Conservation (phyloP, 92 coral and sea anemone species). For the Heliopora coerulea region DNA sequence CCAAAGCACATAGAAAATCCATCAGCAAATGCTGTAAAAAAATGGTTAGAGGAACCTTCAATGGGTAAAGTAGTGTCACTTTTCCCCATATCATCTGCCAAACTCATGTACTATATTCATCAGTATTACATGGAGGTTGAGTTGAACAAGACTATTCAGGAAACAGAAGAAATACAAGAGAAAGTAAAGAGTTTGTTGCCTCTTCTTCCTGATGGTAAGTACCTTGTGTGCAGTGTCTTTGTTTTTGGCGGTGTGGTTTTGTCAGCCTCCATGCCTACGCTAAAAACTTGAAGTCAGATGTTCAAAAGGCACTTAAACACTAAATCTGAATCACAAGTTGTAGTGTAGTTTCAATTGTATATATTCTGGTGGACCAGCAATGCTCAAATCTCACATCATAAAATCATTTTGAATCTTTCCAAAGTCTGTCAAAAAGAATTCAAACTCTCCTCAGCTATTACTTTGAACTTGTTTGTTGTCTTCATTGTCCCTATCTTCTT, state of each 20-base stretch:
- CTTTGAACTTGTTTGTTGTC: no score
- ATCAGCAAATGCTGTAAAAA: slow-evolving; percentile 21
- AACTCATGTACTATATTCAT: slow-evolving; percentile 79
- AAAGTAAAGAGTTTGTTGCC: slow-evolving; percentile 86
- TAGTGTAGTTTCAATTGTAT: no score
- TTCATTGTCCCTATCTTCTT: no score
- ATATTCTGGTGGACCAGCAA: no score
- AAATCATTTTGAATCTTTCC: no score
- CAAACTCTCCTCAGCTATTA: no score
- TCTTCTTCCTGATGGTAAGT: slow-evolving; percentile 83
- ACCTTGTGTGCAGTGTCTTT: neutral
- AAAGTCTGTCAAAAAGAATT: no score
- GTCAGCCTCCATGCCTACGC: no score
- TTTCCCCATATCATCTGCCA: slow-evolving; percentile 63
- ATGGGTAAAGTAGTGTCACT: slow-evolving; percentile 57
- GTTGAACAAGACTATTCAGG: slow-evolving; percentile 82
- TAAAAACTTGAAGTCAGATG: no score
- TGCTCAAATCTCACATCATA: no score
- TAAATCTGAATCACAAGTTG: no score
- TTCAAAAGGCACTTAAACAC: no score
- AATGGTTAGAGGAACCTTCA: slow-evolving; percentile 66
- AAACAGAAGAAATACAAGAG: slow-evolving; percentile 83
- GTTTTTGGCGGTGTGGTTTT: neutral
- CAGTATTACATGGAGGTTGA: slow-evolving; percentile 86
- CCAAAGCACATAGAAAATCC: slow-evolving; percentile 19